Conservation (phyloP, 2,888 invertebrate species). For the Agrotis segetum region DNA sequence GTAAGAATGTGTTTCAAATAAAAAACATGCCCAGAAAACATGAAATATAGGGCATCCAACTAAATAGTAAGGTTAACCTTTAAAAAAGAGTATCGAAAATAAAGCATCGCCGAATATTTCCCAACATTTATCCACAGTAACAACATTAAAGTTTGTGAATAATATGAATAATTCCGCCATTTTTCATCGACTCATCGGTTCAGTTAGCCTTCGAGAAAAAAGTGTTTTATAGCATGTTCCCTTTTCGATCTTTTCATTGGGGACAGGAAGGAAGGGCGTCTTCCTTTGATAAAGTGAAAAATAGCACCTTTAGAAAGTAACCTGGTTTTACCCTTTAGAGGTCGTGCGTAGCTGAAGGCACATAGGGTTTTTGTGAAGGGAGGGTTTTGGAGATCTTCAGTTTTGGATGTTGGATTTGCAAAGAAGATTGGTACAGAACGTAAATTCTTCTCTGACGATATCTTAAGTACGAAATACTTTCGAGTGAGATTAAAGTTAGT, state of each 20-base stretch:
- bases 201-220: slow-evolving; percentile 73
- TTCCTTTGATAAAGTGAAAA: slow-evolving; percentile 89
- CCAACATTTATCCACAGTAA: slow-evolving; percentile 44
- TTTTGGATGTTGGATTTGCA: slow-evolving; percentile 55
- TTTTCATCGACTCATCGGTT: slow-evolving; percentile 74
- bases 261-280: slow-evolving; percentile 84
- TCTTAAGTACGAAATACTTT: slow-evolving; percentile 4
- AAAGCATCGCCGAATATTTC: slow-evolving; percentile 39
- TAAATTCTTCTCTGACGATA: slow-evolving; percentile 6
- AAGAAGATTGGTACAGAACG: slow-evolving; percentile 2
- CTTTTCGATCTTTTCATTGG: slow-evolving; percentile 84
- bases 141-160: slow-evolving; percentile 61
- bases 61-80: slow-evolving; percentile 8
- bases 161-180: slow-evolving; percentile 68
- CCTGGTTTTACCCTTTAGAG: slow-evolving; percentile 77
- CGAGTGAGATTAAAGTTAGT: slow-evolving; percentile 2
- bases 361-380: slow-evolving; percentile 71
- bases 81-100: slow-evolving; percentile 22
- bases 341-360: slow-evolving; percentile 69
- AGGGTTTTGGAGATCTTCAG: slow-evolving; percentile 69
- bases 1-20: not conserved
- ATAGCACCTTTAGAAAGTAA: slow-evolving; percentile 83
- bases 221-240: slow-evolving; percentile 82
- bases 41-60: slow-evolving; percentile 2
- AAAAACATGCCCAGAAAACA: not conserved